These are phyloP conservation scores for Hydrocynus forskahlii DNA, from an alignment of 2,797 vertebrate species.

Conservation along the genomic window DNA sequence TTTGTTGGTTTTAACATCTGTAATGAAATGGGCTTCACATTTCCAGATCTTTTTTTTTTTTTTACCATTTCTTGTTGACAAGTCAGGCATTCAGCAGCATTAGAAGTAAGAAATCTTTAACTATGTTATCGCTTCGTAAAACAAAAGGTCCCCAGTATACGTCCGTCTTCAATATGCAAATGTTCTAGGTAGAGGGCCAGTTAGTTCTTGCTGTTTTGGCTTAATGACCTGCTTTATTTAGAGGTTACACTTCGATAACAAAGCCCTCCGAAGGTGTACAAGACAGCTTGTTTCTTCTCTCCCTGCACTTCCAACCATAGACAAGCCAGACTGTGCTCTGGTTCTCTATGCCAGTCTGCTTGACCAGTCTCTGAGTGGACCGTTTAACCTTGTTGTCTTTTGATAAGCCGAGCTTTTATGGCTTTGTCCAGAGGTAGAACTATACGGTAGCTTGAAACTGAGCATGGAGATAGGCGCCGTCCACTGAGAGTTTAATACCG, in stretches of 20 bases:
- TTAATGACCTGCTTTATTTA: slow-evolving; percentile 22
- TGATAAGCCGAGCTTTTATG: slow-evolving; percentile 47
- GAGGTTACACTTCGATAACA: slow-evolving; percentile 52
- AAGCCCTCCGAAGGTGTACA: slow-evolving; percentile 56
- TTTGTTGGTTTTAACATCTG: slow-evolving; percentile 12
- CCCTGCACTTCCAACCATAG: slow-evolving; percentile 36
- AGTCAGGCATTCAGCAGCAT: not conserved
- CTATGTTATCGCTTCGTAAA: slow-evolving; percentile 1
- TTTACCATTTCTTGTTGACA: not conserved
- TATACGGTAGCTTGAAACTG: slow-evolving; percentile 25
- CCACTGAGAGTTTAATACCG: slow-evolving; percentile 52
- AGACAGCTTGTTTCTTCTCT: slow-evolving; percentile 30
- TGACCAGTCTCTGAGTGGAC: slow-evolving; percentile 36
- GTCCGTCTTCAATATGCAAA: slow-evolving; percentile 28
- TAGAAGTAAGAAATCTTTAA: not conserved
- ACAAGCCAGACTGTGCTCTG: slow-evolving; percentile 36
- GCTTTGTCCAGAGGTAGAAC: slow-evolving; percentile 45
- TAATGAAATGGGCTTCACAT: not conserved
- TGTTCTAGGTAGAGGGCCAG: not conserved
- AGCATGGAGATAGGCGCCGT: slow-evolving; percentile 59
- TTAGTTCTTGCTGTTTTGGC: not conserved
- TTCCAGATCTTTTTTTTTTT: slow-evolving; percentile 5
- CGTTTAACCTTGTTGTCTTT: slow-evolving; percentile 22
- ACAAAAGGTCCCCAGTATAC: slow-evolving; percentile 26
- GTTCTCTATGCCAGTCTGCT: slow-evolving; percentile 32